These are phyloP conservation scores for Kradibia gibbosae DNA, from an alignment of 1,140 invertebrate species.

Conservation along the genomic window DNA sequence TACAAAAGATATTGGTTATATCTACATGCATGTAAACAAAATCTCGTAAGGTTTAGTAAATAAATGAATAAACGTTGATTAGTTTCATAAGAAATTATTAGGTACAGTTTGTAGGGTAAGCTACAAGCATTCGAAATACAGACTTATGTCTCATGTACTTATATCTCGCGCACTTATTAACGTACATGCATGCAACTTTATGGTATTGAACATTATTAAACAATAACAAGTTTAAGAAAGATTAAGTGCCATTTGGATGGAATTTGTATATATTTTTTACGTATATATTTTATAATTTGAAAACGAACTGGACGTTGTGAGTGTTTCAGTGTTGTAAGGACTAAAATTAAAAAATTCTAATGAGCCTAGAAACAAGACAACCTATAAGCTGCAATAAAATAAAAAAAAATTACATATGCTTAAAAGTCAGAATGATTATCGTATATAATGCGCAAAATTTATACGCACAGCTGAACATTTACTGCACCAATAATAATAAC, in stretches of 20 bases:
- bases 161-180: too few relatives aligned
- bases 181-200: too few relatives aligned
- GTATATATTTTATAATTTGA: constrained; percentile 33
- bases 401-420: constrained; percentile 45
- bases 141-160: too few relatives aligned
- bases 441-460: constrained; percentile 50
- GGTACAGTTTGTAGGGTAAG: too few relatives aligned
- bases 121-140: too few relatives aligned
- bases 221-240: background rate
- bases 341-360: constrained; percentile 22
- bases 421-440: constrained; percentile 37
- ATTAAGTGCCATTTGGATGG: constrained; percentile 44
- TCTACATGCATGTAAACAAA: background rate
- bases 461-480: constrained; percentile 48
- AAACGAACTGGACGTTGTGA: constrained; percentile 25
- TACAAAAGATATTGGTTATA: constrained; percentile 8
- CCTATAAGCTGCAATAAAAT: constrained; percentile 46
- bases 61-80: background rate
- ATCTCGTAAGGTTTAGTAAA: too few relatives aligned
- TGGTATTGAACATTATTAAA: too few relatives aligned
- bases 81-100: background rate
- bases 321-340: constrained; percentile 3
- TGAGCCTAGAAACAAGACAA: constrained; percentile 24
- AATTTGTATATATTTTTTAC: constrained; percentile 48
- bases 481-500: constrained; percentile 47